Base-by-base conservation (phyloP, 2,888 invertebrate genomes). In the Gastrophysa polygoni region DNA sequence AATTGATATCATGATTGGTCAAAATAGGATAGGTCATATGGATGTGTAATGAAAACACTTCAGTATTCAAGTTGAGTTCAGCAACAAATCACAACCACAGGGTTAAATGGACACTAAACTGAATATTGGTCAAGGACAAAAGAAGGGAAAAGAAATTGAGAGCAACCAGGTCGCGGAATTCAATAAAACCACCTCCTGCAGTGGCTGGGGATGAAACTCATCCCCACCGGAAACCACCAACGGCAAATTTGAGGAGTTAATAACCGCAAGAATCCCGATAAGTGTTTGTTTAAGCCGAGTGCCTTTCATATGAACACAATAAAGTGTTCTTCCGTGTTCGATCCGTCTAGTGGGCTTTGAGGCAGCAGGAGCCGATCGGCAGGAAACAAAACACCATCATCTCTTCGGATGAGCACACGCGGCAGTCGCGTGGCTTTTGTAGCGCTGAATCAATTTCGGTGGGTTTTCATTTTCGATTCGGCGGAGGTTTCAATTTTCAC, bases 381-480 rank as follows among this genome's bases (percentile, higher is more conserved):
- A 67, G 66, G 67, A 69, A 69, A 69, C 67, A 61, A 67, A 69
- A 67, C 69, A 69, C 64, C 64, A 57, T 38, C 64, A 21, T 51
- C 60, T 54, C 50, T 59, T 59, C 38, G 58, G 59, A 49, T 50
- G 64, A 61, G 65, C 60, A 60, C 71, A 61, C 67, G 60, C 63
- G 71, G 34, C 65, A 38, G 63, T 57, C 71, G 67, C 72, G 74
- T 73, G 74, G 49, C 71, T 59, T 67, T 75, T 73, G 72, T 73
- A 66, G 58, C 57, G 69, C 65, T 65, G 72, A 76, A 77, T 77
- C 76, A 77, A 7, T 76, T 77, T 77, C 73, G 66, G 64, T 63
- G 66, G 49, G 69, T 66, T 69, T 68, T 62, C 44, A 17, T 54
- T 54, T 54, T 68, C 69, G 59, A 67, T 65, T 67, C 57, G 59